Percentiles rank a stretch among this genome's conserved stretches.
Conservation (phyloP, 2,797 vertebrate genomes). For the Podarcis siculus region DNA sequence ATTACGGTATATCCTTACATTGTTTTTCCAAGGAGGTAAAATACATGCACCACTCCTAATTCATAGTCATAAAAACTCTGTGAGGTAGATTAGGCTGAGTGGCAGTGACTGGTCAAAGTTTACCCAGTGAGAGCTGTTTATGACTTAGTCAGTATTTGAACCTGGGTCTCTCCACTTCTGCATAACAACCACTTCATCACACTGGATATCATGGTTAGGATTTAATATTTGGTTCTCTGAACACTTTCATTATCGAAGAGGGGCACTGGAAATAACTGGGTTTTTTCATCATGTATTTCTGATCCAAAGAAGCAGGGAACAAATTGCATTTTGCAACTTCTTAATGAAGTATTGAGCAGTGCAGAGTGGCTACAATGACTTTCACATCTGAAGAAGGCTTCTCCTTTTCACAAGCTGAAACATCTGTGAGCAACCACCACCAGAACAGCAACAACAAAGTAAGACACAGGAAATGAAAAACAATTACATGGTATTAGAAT, state of each 20-base stretch:
- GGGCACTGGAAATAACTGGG: background rate
- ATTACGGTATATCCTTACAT: too few relatives aligned
- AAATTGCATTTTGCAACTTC: constrained; percentile 63
- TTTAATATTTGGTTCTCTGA: background rate
- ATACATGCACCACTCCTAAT: too few relatives aligned
- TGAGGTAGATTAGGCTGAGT: background rate
- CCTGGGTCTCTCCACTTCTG: background rate
- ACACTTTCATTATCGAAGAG: background rate
- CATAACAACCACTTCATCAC: background rate
- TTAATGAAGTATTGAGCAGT: constrained; percentile 62
- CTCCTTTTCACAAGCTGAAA: constrained; percentile 67
- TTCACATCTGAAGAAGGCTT: constrained; percentile 62
- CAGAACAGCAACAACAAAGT: constrained; percentile 48
- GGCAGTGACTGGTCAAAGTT: background rate
- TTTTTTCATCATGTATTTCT: background rate
- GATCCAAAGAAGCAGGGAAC: constrained; percentile 54
- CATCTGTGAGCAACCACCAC: constrained; percentile 64
- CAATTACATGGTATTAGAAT: constrained; percentile 74
- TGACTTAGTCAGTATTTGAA: background rate
- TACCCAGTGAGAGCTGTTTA: background rate
- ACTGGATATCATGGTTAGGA: background rate
- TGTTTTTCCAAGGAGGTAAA: too few relatives aligned
- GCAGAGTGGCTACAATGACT: constrained; percentile 61
- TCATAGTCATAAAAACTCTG: background rate
- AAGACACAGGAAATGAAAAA: constrained; percentile 73